Evolutionary conservation across 2,888 invertebrate species (phyloP).

Genomic region (Drosophila testacea): DNA sequence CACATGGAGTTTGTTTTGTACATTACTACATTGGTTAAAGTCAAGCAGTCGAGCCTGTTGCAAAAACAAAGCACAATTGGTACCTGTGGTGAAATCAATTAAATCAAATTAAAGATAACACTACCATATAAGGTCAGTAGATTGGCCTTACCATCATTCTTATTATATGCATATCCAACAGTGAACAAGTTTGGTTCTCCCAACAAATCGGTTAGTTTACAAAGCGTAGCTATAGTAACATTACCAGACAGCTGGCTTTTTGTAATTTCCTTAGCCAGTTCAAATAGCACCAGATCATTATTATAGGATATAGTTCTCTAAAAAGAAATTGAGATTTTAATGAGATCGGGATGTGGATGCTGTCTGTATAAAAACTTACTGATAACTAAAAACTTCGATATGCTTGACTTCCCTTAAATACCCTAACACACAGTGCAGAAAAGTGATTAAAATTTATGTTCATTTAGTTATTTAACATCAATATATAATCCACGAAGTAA

Average conservation of each 20-base stretch:
- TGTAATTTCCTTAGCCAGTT: neutral
- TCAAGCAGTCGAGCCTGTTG: neutral
- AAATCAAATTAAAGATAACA: neutral
- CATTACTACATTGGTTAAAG: neutral
- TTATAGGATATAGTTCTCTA: neutral
- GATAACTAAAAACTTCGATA: no score
- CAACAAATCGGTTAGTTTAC: neutral
- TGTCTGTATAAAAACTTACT: no score
- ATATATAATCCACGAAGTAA: no score
- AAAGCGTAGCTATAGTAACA: neutral
- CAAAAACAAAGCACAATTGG: slow-evolving; percentile 1
- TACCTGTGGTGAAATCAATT: neutral
- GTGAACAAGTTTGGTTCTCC: neutral
- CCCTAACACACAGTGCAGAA: no score
- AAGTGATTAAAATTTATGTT: no score
- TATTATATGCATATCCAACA: neutral
- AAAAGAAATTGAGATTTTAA: neutral
- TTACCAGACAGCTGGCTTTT: neutral
- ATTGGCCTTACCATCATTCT: neutral
- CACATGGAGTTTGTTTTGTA: neutral
- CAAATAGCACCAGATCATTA: slow-evolving; percentile 3
- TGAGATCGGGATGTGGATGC: no score
- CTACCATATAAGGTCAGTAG: neutral
- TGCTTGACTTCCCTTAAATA: no score
- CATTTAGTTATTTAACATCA: no score